phyloP scores from a whole-genome alignment of 1,140 invertebrate species.

The Bradynema listronoti region DNA sequence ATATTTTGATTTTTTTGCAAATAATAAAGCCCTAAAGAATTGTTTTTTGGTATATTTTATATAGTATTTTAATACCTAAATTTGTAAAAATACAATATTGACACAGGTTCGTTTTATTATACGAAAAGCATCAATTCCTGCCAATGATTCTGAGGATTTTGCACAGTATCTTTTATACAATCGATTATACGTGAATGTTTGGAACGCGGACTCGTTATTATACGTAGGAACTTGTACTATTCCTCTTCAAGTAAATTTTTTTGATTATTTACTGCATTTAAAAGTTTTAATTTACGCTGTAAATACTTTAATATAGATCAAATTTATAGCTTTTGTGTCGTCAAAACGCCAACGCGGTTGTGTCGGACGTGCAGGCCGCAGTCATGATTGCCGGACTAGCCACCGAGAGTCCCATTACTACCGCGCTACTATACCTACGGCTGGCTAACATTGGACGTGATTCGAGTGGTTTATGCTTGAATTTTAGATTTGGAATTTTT shows the following conservation, averaged over 20 bases:
- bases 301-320: too few species aligned
- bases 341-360: conserved; percentile 32
- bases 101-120: conserved; percentile 19
- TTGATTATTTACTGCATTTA: background rate
- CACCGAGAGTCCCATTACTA: background rate
- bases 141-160: conserved; percentile 28
- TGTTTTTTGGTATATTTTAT: too few species aligned
- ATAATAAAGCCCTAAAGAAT: too few species aligned
- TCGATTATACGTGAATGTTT: conserved; percentile 38
- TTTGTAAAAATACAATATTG: conserved; percentile 2
- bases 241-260: conserved; percentile 38
- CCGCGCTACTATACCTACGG: conserved; percentile 38
- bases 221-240: conserved; percentile 35
- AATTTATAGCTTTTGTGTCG: conserved; percentile 29
- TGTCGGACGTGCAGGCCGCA: conserved; percentile 29
- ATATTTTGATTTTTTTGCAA: background rate
- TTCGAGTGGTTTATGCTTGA: background rate
- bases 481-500: conserved; percentile 10
- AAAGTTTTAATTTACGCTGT: background rate
- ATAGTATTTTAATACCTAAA: too few species aligned
- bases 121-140: conserved; percentile 22
- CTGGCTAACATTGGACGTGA: conserved; percentile 44
- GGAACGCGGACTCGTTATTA: conserved; percentile 47
- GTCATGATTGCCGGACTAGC: conserved; percentile 28
- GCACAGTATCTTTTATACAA: conserved; percentile 22